Conservation (phyloP, 2,113 vertebrate species). For the Heterotilapia buettikoferi region DNA sequence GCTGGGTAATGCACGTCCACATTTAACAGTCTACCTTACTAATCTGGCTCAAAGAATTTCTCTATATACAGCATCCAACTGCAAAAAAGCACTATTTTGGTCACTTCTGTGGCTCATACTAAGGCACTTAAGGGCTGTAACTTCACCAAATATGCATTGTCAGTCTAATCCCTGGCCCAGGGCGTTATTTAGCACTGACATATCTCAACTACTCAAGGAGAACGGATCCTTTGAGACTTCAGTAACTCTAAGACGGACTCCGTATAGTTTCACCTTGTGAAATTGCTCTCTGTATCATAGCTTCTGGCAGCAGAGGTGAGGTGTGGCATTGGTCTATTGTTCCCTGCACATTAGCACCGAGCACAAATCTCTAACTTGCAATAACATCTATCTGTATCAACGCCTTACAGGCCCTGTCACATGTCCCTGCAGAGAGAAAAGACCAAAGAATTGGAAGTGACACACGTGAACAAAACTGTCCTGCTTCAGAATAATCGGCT, state of each 20-base stretch:
- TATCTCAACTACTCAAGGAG: neutral
- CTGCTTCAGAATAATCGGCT: neutral
- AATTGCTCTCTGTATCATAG: neutral
- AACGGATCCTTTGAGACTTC: neutral
- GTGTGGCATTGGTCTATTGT: neutral
- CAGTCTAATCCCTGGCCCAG: neutral
- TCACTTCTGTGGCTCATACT: neutral
- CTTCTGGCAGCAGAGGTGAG: neutral
- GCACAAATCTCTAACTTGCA: neutral
- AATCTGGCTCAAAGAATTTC: neutral
- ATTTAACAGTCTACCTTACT: neutral
- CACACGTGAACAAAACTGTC: neutral
- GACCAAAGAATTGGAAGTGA: neutral
- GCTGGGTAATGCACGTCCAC: neutral
- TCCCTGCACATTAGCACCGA: neutral
- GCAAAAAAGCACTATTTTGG: neutral
- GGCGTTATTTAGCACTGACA: neutral
- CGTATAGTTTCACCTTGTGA: neutral
- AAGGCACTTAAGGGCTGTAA: neutral
- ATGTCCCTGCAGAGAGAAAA: neutral
- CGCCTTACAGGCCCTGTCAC: neutral
- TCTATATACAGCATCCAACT: neutral
- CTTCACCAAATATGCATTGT: neutral
- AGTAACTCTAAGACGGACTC: neutral
- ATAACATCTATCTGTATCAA: neutral